phyloP scores from a whole-genome alignment of 2,797 vertebrate species.

The Darevskia nairensis region DNA sequence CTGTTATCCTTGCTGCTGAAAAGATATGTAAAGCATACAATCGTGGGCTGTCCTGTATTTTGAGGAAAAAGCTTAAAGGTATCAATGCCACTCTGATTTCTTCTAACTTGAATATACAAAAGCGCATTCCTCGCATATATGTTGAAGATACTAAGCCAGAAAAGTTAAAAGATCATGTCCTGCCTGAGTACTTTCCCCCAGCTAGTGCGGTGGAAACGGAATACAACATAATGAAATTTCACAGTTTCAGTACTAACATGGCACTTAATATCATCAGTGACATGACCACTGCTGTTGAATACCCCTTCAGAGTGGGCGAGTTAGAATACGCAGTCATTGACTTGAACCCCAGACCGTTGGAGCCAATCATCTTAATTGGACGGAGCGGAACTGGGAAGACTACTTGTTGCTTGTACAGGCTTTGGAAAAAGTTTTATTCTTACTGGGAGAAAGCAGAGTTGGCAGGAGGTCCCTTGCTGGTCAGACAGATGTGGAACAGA shows the following conservation, averaged over 20 bases:
- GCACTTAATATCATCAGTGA: constrained; percentile 82
- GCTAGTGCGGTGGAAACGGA: constrained; percentile 80
- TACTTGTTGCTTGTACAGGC: constrained; percentile 82
- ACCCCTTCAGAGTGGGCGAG: constrained; percentile 84
- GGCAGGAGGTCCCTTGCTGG: constrained; percentile 76
- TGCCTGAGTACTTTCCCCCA: constrained; percentile 81
- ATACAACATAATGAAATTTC: constrained; percentile 85
- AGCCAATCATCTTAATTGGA: constrained; percentile 84
- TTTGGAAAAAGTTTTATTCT: constrained; percentile 81
- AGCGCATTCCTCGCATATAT: constrained; percentile 78
- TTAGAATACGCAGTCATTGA: constrained; percentile 80
- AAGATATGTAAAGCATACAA: constrained; percentile 80
- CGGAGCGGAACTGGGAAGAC: constrained; percentile 85
- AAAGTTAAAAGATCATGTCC: constrained; percentile 30
- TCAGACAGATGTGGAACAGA: constrained; percentile 74
- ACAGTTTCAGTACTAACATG: constrained; percentile 86
- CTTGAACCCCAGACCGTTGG: constrained; percentile 79
- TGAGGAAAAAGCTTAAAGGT: constrained; percentile 82
- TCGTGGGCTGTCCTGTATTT: constrained; percentile 78
- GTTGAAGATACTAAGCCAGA: constrained; percentile 75
- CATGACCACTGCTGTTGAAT: constrained; percentile 77
- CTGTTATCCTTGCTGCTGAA: not conserved
- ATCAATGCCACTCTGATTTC: constrained; percentile 69
- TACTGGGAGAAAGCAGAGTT: constrained; percentile 80
- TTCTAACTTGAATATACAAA: constrained; percentile 62